Evolutionary conservation across 2,113 vertebrate species (phyloP).

Genomic region (Oreochromis aureus): DNA sequence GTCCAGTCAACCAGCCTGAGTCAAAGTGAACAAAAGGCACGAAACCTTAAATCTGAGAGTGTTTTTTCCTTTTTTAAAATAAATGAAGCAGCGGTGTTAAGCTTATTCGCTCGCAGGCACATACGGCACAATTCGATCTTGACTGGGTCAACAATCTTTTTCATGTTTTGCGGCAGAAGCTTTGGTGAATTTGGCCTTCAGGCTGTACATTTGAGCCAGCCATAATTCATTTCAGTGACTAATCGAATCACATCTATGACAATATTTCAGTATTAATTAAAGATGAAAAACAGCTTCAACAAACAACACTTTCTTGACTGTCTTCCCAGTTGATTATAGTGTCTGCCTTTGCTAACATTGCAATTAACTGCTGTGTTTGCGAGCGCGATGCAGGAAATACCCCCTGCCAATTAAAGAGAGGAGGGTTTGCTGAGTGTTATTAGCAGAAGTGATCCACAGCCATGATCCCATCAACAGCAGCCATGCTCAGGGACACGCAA

Average conservation of each 20-base stretch:
- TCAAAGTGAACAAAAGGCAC: not conserved
- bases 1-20: not conserved
- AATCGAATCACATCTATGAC: not conserved
- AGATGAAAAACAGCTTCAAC: not conserved
- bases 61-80: not conserved
- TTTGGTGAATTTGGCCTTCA: not conserved
- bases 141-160: not conserved
- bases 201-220: not conserved
- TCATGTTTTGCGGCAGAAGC: not conserved
- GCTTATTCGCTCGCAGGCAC: not conserved
- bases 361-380: slow-evolving; percentile 7
- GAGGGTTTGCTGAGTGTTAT: slow-evolving; percentile 3
- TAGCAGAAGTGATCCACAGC: slow-evolving; percentile 20
- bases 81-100: not conserved
- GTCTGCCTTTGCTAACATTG: not conserved
- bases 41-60: not conserved
- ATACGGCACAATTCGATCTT: not conserved
- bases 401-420: slow-evolving; percentile 11
- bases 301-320: not conserved
- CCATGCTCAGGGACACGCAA: not conserved
- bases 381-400: not conserved
- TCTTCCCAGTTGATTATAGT: not conserved
- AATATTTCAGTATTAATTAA: not conserved
- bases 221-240: not conserved
- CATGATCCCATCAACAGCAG: slow-evolving; percentile 44